Evolutionary conservation across 2,888 invertebrate species (phyloP).

Genomic region (Euproctis similis): DNA sequence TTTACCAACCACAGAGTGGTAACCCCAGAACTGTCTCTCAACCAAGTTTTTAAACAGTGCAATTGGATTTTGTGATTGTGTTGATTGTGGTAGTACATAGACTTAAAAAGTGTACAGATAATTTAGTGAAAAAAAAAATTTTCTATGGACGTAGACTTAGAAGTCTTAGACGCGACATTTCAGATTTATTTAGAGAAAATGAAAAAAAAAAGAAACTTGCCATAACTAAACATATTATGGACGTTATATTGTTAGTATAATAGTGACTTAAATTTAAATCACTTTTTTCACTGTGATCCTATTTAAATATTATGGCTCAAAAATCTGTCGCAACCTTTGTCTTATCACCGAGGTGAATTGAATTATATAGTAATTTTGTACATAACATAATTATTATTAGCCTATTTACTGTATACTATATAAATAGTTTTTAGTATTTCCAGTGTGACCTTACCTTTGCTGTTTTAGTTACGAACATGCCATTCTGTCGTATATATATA

Average conservation of each 20-base stretch:
- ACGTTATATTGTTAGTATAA: constrained; percentile 57
- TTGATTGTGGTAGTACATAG: too few relatives aligned
- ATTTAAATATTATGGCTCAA: constrained; percentile 71
- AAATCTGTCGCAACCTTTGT: constrained; percentile 56
- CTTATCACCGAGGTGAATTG: constrained; percentile 29
- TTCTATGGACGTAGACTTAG: constrained; percentile 68
- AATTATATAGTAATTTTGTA: constrained; percentile 60
- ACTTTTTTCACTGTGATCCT: constrained; percentile 77
- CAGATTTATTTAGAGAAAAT: constrained; percentile 64
- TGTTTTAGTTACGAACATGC: constrained; percentile 35
- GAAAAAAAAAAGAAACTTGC: too few relatives aligned
- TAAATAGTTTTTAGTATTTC: constrained; percentile 54
- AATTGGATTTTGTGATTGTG: constrained; percentile 24
- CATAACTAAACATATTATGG: constrained; percentile 72
- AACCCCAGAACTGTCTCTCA: constrained; percentile 69
- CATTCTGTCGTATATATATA: constrained; percentile 40
- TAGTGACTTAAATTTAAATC: constrained; percentile 65
- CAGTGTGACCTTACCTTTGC: constrained; percentile 68
- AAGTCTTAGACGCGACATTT: constrained; percentile 53
- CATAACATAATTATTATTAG: constrained; percentile 49
- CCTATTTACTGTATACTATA: constrained; percentile 50
- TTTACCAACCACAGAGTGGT: constrained; percentile 60
- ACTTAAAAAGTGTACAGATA: constrained; percentile 68
- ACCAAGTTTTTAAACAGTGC: constrained; percentile 63
- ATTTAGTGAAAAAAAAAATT: constrained; percentile 58